A percentile compares a stretch with the other conserved stretches of the same genome.
phyloP scores from a whole-genome alignment of 2,888 invertebrate species.

The Scaptomyza polygonia region DNA sequence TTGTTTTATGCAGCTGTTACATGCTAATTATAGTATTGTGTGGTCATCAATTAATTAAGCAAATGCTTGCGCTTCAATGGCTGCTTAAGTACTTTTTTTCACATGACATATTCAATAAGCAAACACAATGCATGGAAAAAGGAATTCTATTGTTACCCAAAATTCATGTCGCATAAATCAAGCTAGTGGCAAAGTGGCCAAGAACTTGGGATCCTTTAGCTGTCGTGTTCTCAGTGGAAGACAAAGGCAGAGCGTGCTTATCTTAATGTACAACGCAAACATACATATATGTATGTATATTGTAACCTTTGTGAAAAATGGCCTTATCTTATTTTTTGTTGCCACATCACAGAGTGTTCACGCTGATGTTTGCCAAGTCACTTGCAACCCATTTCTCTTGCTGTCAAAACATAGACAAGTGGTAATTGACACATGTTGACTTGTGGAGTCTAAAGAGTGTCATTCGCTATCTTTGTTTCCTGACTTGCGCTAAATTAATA shows the following conservation, averaged over 20 bases:
- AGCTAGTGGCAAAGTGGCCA: conserved; percentile 16
- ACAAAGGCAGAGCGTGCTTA: conserved; percentile 12
- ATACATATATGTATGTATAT: no score
- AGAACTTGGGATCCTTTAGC: conserved; percentile 6
- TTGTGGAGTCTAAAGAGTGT: conserved; percentile 35
- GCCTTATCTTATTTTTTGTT: conserved; percentile 18
- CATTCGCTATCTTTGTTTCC: conserved; percentile 4
- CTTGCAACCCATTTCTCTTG: conserved; percentile 59
- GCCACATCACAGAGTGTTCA: conserved; percentile 7
- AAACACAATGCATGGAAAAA: not conserved
- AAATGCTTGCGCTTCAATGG: conserved; percentile 48
- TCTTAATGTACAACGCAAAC: conserved; percentile 1
- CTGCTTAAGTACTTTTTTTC: conserved; percentile 52
- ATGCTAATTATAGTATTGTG: conserved; percentile 54
- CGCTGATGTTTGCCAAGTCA: conserved; percentile 8
- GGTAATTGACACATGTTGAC: conserved; percentile 75
- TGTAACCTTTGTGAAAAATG: not conserved
- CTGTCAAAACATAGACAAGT: conserved; percentile 69
- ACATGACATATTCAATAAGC: conserved; percentile 14
- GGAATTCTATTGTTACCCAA: not conserved
- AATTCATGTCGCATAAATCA: conserved; percentile 30
- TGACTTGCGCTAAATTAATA: conserved; percentile 34
- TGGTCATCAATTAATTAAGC: conserved; percentile 59
- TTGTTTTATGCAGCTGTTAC: conserved; percentile 18
- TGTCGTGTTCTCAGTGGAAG: not conserved